Base-by-base conservation (phyloP, 1,140 invertebrate genomes). In the Eumaeus atala region DNA sequence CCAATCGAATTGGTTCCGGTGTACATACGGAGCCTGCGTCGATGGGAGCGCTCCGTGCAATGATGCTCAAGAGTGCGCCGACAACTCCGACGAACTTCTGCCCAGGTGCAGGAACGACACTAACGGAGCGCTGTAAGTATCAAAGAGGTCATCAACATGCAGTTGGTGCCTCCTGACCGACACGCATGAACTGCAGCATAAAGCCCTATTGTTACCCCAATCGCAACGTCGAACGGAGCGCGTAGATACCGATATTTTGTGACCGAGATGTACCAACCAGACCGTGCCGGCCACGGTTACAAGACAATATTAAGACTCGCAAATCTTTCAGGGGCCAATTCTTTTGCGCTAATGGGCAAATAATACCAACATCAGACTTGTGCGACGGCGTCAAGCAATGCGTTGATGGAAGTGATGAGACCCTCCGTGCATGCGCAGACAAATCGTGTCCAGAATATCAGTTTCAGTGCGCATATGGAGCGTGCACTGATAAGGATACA, bases 301-400 rank as follows among this genome's bases (percentile, higher is more conserved):
- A 12, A n/a, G n/a, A n/a, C n/a, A n/a, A n/a, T n/a, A n/a, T n/a
- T n/a, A n/a, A n/a, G 9, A 1, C 7, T 35, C n/a, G 16, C 17
- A 7, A 42, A 7, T 12, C 9, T 55, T 59, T 42, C 52, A 72
- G 66, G 0, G 62, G 64, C 38, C 54, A 60, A 33, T 67, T 63
- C 36, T 52, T 35, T 44, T 72, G 70, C 37, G 48, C 48, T 12
- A 58, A 89, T 58, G 89, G 89, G 3, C 74, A 88, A 17, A 91
- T 91, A 69, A 92, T 94, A 58, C 70, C 82, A 10, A 66, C 72
- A 7, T 74, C 84, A 5, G 88, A 88, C 61, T 80, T 88, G 16
- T 94, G 94, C 77, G 92, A 93, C 80, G 92, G 91, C n/a, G 84
- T 88, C 18, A 58, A 67, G 36, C 91, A 95, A 71, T 95, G 94